Base-by-base conservation (phyloP, 2,888 invertebrate genomes). In the Pristionchus arcanus region DNA sequence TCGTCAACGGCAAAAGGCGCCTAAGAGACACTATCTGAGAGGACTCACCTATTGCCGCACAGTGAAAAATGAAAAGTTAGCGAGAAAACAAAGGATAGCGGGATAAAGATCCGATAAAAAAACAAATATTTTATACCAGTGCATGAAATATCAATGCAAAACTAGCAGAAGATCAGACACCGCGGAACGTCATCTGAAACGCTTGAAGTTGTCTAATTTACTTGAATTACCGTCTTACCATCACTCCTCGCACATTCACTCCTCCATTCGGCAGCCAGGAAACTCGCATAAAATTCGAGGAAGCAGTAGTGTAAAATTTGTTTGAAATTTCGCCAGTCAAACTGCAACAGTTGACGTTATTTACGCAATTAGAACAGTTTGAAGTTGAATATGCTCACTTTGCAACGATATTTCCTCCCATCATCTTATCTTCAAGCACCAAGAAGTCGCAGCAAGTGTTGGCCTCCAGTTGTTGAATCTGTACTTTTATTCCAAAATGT, bases 181-280 rank as follows among this genome's bases (percentile, higher is more conserved):
- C 68, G 28, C 68, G 68, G 34, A 71, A 71, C 15, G 68, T 71
- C 31, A 71, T 71, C 68, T 71, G 68, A 15, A 71, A 34, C n/a
- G n/a, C 13, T 4, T 0, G 34, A 31, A 19, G 15, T 15, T 34
- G 0, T 19, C 2, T n/a, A n/a, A 28, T 31, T 13, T n/a, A 0
- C 2, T 34, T 13, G 16, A 11, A 28, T 1, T 19, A 15, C 1
- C 31, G 0, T 34, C 68, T 13, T 13, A 71, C 77, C 77, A 42
- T 21, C 42, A 42, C 21, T 77, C 77, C 77, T 42, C 77, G 19
- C 37, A 77, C 77, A 42, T 77, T 77, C 9, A 42, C 37, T 21
- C 77, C 77, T 42, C 77, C 77, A 77, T 77, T 77, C 25, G 77
- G 77, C 42, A 25, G 2, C 77, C 77, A 77, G 15, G 77, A 77